phyloP scores from a whole-genome alignment of 1,140 invertebrate genomes.

The Daktulosphaira vitifoliae region DNA sequence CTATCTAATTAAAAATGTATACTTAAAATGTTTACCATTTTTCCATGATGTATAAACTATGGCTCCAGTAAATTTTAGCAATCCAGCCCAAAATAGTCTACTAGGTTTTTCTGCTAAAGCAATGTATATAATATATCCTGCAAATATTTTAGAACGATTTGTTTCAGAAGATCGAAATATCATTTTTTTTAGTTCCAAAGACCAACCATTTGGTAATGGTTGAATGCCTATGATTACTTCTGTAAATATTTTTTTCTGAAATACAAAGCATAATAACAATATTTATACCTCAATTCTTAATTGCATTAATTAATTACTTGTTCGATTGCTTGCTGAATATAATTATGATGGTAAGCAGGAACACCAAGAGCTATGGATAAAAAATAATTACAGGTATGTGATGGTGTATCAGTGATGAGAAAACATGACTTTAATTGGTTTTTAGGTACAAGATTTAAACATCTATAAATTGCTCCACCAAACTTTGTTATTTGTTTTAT shows the following conservation, averaged over 20 bases:
- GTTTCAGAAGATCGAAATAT: conserved; percentile 2
- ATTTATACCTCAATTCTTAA: too few species aligned
- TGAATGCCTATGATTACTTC: not conserved
- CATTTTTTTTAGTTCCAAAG: not conserved
- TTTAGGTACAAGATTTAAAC: conserved; percentile 16
- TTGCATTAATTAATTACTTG: conserved; percentile 1
- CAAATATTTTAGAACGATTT: conserved; percentile 1
- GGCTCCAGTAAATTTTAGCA: conserved; percentile 18
- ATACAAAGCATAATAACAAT: not conserved
- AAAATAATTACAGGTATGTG: conserved; percentile 26
- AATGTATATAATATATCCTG: conserved; percentile 6
- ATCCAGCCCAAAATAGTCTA: not conserved
- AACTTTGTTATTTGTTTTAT: not conserved
- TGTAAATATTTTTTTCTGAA: not conserved
- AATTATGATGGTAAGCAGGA: conserved; percentile 18
- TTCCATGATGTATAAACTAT: conserved; percentile 11
- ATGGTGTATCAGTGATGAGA: conserved; percentile 24
- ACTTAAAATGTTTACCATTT: not conserved
- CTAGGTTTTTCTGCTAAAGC: not conserved
- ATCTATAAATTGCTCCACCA: conserved; percentile 1
- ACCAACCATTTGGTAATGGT: conserved; percentile 17
- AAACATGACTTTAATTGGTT: not conserved
- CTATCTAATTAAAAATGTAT: not conserved
- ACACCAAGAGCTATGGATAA: conserved; percentile 20
- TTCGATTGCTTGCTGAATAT: conserved; percentile 5